Evolutionary conservation across 2,888 invertebrate species (phyloP).

Genomic region (Dynastes grantii): DNA sequence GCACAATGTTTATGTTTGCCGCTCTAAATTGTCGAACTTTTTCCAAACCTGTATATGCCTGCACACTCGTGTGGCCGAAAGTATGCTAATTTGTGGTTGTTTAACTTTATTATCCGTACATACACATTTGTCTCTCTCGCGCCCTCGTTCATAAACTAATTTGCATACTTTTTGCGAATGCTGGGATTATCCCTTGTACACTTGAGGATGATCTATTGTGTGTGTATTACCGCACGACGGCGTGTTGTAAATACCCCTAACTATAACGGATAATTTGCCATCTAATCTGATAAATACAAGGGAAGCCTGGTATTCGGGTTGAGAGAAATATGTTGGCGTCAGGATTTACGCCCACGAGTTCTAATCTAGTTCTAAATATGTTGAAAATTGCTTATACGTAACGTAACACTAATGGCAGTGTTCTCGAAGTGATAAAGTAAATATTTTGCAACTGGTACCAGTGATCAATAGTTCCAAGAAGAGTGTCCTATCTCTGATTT

Average conservation of each 20-base stretch:
- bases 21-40: no score
- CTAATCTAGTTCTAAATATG: slow-evolving; percentile 12
- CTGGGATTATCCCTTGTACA: slow-evolving; percentile 21
- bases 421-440: no score
- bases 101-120: slow-evolving; percentile 34
- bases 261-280: slow-evolving; percentile 25
- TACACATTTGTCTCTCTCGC: slow-evolving; percentile 12
- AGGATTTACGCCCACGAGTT: background rate
- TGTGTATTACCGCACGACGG: slow-evolving; percentile 17
- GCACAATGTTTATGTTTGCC: no score
- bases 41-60: background rate
- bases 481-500: no score
- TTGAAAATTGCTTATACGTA: no score
- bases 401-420: no score
- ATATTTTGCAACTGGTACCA: no score
- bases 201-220: slow-evolving; percentile 31
- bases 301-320: background rate
- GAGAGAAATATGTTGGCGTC: slow-evolving; percentile 20
- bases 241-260: slow-evolving; percentile 17
- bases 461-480: no score
- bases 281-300: slow-evolving; percentile 22
- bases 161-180: slow-evolving; percentile 26
- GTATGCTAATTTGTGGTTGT: slow-evolving; percentile 41
- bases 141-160: slow-evolving; percentile 25
- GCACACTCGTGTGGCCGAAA: background rate